Percentiles rank a stretch among this genome's conserved stretches.
Conservation (phyloP, 2,797 vertebrate species). For the Peromyscus nudipes region DNA sequence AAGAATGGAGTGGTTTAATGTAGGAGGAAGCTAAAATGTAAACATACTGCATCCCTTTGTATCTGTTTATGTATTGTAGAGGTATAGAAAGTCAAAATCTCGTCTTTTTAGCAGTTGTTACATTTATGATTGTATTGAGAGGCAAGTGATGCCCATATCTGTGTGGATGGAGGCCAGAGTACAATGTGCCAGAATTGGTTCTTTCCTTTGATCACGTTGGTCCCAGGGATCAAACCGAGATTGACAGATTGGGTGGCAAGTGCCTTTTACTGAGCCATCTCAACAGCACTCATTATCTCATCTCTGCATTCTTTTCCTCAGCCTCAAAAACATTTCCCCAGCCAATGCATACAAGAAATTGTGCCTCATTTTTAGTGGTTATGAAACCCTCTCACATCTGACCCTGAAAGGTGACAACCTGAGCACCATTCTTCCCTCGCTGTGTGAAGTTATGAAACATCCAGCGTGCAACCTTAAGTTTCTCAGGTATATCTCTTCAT, state of each 20-base stretch:
- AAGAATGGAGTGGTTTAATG: background rate
- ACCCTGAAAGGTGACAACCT: background rate
- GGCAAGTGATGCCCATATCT: background rate
- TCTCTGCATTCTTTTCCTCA: background rate
- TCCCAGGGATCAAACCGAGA: background rate
- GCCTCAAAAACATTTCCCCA: constrained; percentile 53
- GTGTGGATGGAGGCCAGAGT: background rate
- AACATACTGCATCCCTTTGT: background rate
- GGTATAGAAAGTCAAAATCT: background rate
- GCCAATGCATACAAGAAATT: background rate
- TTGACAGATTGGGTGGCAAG: background rate
- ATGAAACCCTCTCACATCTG: constrained; percentile 18
- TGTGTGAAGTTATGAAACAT: constrained; percentile 33
- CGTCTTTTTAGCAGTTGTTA: background rate
- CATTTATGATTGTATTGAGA: background rate
- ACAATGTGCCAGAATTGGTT: background rate
- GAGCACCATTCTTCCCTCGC: background rate
- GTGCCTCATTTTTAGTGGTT: background rate
- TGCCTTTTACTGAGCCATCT: background rate
- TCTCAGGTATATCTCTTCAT: constrained; percentile 15
- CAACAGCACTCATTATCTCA: background rate
- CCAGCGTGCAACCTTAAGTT: constrained; percentile 19
- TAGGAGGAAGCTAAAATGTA: background rate
- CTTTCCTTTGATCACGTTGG: background rate
- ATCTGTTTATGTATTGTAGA: too few relatives aligned